Percentiles rank a stretch among this genome's conserved stretches.
phyloP scores from a whole-genome alignment of 2,888 invertebrate species.

The Apamea monoglypha region DNA sequence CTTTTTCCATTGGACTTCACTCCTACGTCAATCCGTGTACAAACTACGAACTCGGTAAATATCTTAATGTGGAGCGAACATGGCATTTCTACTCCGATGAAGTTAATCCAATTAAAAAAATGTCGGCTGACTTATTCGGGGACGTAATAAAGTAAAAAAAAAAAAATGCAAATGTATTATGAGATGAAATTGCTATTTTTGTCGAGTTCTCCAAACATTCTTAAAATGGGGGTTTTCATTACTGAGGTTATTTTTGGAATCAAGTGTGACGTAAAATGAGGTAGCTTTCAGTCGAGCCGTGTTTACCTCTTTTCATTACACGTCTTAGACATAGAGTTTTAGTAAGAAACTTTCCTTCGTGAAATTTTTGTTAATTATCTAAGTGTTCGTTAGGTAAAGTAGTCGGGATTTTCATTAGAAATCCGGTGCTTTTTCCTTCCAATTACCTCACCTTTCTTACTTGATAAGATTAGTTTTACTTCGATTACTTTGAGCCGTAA shows the following conservation, averaged over 20 bases:
- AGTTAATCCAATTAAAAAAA: constrained; percentile 58
- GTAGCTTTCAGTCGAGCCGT: constrained; percentile 45
- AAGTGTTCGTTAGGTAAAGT: constrained; percentile 63
- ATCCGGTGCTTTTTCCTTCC: constrained; percentile 40
- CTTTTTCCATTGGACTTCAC: constrained; percentile 11
- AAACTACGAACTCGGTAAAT: constrained; percentile 17
- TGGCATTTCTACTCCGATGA: constrained; percentile 35
- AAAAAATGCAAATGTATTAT: constrained; percentile 48
- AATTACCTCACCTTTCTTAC: constrained; percentile 50
- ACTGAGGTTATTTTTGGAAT: constrained; percentile 65
- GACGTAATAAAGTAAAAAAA: constrained; percentile 38
- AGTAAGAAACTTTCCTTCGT: constrained; percentile 46
- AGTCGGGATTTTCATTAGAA: constrained; percentile 52
- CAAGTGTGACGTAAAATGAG: constrained; percentile 52
- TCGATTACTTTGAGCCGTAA: constrained; percentile 23
- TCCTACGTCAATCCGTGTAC: neutral
- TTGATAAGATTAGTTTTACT: constrained; percentile 49
- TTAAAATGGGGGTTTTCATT: constrained; percentile 70
- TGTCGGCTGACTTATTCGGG: constrained; percentile 46
- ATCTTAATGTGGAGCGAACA: constrained; percentile 30
- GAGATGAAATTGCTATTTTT: constrained; percentile 42
- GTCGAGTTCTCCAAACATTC: constrained; percentile 54
- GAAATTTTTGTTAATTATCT: constrained; percentile 58
- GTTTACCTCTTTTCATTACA: constrained; percentile 61
- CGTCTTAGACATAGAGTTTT: constrained; percentile 40